These are phyloP conservation scores for Steromphala cineraria DNA, from an alignment of 2,888 invertebrate species.

Conservation along the genomic window DNA sequence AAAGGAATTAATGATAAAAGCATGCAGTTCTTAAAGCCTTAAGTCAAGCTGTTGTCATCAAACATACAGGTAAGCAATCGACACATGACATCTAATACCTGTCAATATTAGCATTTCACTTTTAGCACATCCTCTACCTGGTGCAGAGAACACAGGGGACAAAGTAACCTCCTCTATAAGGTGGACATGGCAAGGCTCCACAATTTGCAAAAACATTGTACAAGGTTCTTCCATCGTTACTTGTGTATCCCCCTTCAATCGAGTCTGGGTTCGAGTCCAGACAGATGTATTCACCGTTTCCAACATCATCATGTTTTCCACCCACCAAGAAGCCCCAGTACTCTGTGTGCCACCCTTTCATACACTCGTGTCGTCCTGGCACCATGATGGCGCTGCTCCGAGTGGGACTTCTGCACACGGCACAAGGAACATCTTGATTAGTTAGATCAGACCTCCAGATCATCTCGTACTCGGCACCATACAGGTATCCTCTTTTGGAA, in stretches of 20 bases:
- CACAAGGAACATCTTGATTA: neutral
- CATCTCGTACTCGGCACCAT: neutral
- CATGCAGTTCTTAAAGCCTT: too few relatives aligned
- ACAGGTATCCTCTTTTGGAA: neutral
- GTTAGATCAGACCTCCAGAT: neutral
- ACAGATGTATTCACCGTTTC: neutral
- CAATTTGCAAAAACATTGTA: neutral
- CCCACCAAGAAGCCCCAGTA: neutral
- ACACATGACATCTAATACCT: too few relatives aligned
- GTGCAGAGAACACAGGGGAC: neutral
- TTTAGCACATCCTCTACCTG: neutral
- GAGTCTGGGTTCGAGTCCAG: neutral
- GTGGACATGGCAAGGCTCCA: neutral
- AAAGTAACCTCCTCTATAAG: neutral
- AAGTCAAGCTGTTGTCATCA: too few relatives aligned
- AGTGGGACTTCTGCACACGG: neutral
- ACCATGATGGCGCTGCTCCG: neutral
- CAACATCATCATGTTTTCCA: neutral
- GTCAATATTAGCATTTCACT: too few relatives aligned
- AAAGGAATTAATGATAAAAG: too few relatives aligned
- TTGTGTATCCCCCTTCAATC: neutral
- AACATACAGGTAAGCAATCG: too few relatives aligned
- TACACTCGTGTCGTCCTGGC: neutral
- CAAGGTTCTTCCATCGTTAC: neutral
- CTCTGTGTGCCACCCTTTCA: neutral